phyloP scores from a whole-genome alignment of 53 echinoderm and acorn worm genomes.

The Astropecten irregularis region DNA sequence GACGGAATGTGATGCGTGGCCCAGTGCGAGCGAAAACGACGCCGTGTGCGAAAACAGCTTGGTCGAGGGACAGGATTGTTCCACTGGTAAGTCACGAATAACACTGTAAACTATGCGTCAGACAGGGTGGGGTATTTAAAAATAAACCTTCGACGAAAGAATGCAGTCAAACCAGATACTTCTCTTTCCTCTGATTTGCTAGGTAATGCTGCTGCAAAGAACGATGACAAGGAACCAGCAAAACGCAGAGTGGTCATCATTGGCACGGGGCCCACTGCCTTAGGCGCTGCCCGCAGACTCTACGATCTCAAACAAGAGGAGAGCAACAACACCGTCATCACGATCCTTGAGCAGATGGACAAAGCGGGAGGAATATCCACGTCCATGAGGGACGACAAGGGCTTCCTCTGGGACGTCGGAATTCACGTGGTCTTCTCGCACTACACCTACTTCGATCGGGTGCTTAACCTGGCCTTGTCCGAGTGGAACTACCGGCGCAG shows the following conservation, averaged over 20 bases:
- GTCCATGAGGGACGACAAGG: too few species aligned
- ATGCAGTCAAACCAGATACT: too few species aligned
- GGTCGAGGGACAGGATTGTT: conserved; percentile 83
- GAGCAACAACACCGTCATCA: not conserved
- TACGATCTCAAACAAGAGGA: conserved; percentile 8
- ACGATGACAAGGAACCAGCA: not conserved
- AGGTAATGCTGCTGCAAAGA: too few species aligned
- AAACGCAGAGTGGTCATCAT: conserved; percentile 36
- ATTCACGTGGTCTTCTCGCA: conserved; percentile 44
- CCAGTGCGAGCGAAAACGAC: conserved; percentile 75
- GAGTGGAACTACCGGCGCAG: conserved; percentile 41
- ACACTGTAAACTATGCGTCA: too few species aligned
- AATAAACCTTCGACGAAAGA: too few species aligned
- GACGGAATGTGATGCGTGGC: conserved; percentile 87
- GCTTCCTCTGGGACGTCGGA: too few species aligned
- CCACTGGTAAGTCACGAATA: conserved; percentile 75
- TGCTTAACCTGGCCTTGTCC: conserved; percentile 2
- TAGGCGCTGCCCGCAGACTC: conserved; percentile 36
- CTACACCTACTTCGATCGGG: too few species aligned
- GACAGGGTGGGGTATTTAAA: too few species aligned
- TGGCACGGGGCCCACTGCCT: conserved; percentile 50
- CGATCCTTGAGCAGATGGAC: conserved; percentile 27
- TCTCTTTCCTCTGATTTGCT: too few species aligned
- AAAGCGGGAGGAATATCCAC: conserved; percentile 42
- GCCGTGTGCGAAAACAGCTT: conserved; percentile 79